Base-by-base conservation (phyloP, 2,797 vertebrate species). In the Nothura maculosa region DNA sequence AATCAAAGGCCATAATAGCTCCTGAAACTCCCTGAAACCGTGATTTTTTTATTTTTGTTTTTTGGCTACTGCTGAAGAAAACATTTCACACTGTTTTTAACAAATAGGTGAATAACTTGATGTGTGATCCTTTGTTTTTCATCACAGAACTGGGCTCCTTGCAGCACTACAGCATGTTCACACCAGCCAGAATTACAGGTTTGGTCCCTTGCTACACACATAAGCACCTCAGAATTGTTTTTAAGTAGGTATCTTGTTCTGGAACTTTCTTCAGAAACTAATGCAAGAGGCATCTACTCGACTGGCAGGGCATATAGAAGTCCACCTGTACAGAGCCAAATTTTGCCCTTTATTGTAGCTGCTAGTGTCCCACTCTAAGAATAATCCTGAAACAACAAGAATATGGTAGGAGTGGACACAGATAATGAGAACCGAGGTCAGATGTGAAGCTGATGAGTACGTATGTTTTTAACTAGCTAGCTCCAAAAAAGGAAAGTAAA, bases 41-140 rank as follows among this genome's bases (percentile, higher is more conserved):
- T n/a, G 21, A 12, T 61, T 52, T 36, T n/a, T 2, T 57, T 45
- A 27, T 2, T 55, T 43, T 74, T 28, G 15, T 81, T 79, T 24
- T 3, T 78, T 72, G 22, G 19, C 73, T 89, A 47, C 73, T 89
- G 36, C 57, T 3, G 12, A 90, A 24, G 50, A 80, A 91, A 70
- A n/a, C 14, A 42, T 81, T 89, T 76, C 20, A 9, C 30, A 75
- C 57, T 47, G 22, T 32, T 86, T 94, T 88, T 75, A 82, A 62
- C 57, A 64, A 80, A 38, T 0, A 75, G 45, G 12, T 47, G 48
- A 86, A 47, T 18, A 54, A 42, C 2, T 48, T 15, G 5, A 36
- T 7, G 52, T 8, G n/a, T 79, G 43, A 55, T 58, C 24, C 3
- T 4, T 36, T 62, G 15, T 34, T 27, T 75, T 30, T 9, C 36